Evolutionary conservation across 2,113 vertebrate genomes (phyloP).

Genomic region (Indri indri): DNA sequence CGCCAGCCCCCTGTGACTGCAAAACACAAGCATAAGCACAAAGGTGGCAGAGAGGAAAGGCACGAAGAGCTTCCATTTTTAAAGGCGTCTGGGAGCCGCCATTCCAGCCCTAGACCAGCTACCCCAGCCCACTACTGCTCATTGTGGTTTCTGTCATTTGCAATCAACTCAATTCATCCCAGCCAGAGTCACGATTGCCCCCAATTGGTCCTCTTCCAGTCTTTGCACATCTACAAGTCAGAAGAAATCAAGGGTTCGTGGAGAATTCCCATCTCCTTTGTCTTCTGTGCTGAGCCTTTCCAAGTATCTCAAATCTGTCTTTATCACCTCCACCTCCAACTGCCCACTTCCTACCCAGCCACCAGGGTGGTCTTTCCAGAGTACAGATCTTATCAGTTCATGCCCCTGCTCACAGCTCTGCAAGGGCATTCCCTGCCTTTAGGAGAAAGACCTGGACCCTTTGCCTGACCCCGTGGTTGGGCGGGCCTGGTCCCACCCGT

Average conservation of each 20-base stretch:
- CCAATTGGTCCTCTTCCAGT: not conserved
- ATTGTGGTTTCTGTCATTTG: not conserved
- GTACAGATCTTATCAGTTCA: no score
- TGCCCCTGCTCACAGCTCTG: not conserved
- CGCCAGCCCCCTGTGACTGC: not conserved
- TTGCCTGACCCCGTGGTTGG: not conserved
- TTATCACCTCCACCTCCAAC: not conserved
- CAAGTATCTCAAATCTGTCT: not conserved
- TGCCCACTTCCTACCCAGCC: not conserved
- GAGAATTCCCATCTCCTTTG: rapidly evolving
- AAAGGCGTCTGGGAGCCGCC: not conserved
- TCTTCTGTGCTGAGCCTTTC: not conserved
- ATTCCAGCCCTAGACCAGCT: not conserved
- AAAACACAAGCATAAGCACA: not conserved
- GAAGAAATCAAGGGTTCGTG: not conserved
- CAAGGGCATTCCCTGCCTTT: not conserved
- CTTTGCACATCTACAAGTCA: not conserved
- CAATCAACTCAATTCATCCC: not conserved
- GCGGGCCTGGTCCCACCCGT: rapidly evolving
- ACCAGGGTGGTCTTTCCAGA: not conserved
- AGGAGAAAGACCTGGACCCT: not conserved
- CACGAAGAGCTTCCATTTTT: not conserved
- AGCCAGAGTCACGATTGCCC: not conserved
- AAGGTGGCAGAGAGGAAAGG: not conserved
- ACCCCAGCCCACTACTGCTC: not conserved